Evolutionary conservation across 2,888 invertebrate species (phyloP), one percentile per base, ranked within the genome.

Genomic region (Orgyia antiqua): DNA sequence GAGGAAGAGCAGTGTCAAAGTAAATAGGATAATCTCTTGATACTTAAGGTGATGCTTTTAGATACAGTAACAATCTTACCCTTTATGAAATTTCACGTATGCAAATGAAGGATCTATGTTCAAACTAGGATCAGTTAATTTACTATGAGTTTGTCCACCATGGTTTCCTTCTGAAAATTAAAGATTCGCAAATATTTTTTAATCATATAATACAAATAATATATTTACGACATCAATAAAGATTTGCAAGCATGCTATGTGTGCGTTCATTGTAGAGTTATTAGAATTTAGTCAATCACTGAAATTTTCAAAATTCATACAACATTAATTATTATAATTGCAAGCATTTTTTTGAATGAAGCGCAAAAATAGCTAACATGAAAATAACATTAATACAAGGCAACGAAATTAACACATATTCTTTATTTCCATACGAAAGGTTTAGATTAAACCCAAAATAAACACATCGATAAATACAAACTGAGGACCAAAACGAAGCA

Each of bases 71-170:
- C n/a, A 10, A 24, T 29, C 47, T 84, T 82, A 93, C 92, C 89
- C 89, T 61, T 92, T 90, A 62, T 92, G 91, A 41, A 95, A 91
- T 48, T 89, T 87, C 38, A 96, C 91, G 68, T 93, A 94, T 2
- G 94, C 92, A 61, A 92, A 93, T 48, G 93, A 92, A 10, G 92
- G 90, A 59, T 95, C 94, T 25, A 93, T 91, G 40, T 88, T 88
- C 60, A 90, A 90, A 55, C 88, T 63, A 29, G 75, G 74, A 20
- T 60, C 66, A 27, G 47, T 58, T 30, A 54, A 53, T 57, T 63
- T 13, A 49, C 56, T 6, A 7, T 24, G n/a, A 13, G 51, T 29
- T 33, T 73, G 69, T 25, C 58, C 54, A 25, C 56, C 58, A n/a
- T 62, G 37, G 1, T 51, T 43, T 32, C 64, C 74, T 68, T 36